Conservation (phyloP, 1,140 invertebrate genomes). For the Anastrepha obliqua region DNA sequence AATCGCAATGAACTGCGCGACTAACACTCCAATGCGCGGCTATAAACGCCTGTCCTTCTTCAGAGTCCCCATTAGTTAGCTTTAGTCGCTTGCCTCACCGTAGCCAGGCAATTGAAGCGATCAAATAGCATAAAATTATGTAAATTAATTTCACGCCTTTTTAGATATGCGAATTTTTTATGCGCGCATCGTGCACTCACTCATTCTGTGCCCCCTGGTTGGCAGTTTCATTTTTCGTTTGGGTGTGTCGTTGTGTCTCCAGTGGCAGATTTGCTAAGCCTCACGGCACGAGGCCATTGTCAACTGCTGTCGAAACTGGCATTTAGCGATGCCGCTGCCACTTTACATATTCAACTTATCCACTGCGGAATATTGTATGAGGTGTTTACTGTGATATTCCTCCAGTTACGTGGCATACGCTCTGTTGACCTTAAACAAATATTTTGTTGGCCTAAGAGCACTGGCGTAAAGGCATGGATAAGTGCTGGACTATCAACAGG, state of each 20-base stretch:
- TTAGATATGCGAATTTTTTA: constrained; percentile 68
- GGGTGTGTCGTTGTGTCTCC: constrained; percentile 8
- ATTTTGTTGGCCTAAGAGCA: constrained; percentile 26
- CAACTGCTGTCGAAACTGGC: not conserved
- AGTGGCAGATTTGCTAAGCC: constrained; percentile 4
- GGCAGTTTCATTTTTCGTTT: not conserved
- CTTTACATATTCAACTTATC: not conserved
- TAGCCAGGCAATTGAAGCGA: constrained; percentile 61
- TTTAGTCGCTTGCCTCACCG: not conserved
- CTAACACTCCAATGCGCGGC: not conserved
- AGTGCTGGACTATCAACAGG: not conserved
- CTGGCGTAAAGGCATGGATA: not conserved
- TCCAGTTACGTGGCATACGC: constrained; percentile 25
- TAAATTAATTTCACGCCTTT: constrained; percentile 75
- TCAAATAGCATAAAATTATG: constrained; percentile 74
- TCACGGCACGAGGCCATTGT: constrained; percentile 5
- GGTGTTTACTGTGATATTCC: not conserved
- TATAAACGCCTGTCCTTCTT: not conserved
- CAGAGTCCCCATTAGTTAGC: constrained; percentile 12
- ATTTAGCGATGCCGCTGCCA: not conserved
- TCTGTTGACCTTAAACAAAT: constrained; percentile 47
- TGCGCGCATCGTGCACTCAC: not conserved
- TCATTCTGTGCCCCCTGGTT: not conserved
- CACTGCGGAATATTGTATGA: not conserved
- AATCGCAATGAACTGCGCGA: not conserved